Evolutionary conservation across 2,888 invertebrate species (phyloP).

Genomic region (Luffia ferchaultella): DNA sequence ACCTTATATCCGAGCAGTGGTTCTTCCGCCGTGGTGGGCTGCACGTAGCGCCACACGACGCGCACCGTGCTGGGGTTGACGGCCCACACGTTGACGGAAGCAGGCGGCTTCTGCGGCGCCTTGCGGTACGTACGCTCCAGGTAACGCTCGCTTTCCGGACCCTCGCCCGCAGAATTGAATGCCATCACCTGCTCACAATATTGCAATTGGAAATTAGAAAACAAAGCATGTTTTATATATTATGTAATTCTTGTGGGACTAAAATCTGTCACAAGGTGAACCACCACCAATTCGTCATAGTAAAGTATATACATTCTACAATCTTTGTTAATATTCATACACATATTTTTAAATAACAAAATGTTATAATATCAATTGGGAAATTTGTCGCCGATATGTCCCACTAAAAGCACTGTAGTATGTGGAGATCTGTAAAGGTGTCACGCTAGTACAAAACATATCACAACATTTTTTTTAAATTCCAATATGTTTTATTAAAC

Average conservation of each 20-base stretch:
- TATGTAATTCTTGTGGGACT: too few species aligned
- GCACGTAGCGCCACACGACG: slow-evolving; percentile 94
- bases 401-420: too few species aligned
- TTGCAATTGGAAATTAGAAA: too few species aligned
- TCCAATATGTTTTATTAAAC: too few species aligned
- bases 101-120: slow-evolving; percentile 94
- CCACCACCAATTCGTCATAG: neutral
- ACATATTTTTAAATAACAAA: too few species aligned
- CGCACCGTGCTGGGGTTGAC: slow-evolving; percentile 87
- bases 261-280: too few species aligned
- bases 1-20: slow-evolving; percentile 94
- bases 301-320: neutral
- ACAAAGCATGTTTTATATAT: slow-evolving; percentile 3
- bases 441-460: too few species aligned
- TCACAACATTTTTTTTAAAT: too few species aligned
- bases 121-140: slow-evolving; percentile 87
- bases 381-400: too few species aligned
- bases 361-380: too few species aligned
- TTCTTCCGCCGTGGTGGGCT: slow-evolving; percentile 90
- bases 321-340: too few species aligned
- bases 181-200: slow-evolving; percentile 86
- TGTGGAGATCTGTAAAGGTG: too few species aligned
- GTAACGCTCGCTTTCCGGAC: slow-evolving; percentile 92
- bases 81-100: slow-evolving; percentile 86
- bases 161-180: slow-evolving; percentile 95